Evolutionary conservation across 2,888 invertebrate species (phyloP).

Genomic region (Acheta domesticus): DNA sequence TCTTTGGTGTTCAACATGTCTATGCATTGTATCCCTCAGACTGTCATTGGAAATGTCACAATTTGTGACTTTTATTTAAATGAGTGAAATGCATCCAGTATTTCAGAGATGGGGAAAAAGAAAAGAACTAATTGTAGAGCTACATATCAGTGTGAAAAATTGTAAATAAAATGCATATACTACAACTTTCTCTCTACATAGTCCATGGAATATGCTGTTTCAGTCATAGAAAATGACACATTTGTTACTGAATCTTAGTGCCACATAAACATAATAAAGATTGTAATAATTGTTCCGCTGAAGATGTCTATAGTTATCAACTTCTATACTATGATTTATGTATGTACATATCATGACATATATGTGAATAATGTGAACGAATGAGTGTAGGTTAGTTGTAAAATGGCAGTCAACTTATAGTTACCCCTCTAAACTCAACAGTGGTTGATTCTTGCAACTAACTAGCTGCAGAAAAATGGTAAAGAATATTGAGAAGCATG

Average conservation of each 20-base stretch:
- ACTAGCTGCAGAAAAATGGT: neutral
- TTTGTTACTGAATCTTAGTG: conserved; percentile 28
- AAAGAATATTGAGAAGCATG: neutral
- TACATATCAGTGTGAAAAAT: conserved; percentile 34
- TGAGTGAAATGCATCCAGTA: neutral
- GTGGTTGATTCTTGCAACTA: conserved; percentile 9
- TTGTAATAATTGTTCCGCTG: conserved; percentile 31
- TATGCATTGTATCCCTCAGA: neutral
- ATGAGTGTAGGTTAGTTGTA: conserved; percentile 26
- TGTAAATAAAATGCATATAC: conserved; percentile 20
- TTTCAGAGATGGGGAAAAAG: neutral
- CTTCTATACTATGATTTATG: conserved; percentile 31
- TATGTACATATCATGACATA: conserved; percentile 33
- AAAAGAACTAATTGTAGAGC: conserved; percentile 31
- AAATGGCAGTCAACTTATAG: neutral
- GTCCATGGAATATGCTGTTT: neutral
- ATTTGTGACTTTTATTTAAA: neutral
- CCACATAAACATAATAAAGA: conserved; percentile 24
- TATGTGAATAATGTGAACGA: conserved; percentile 29
- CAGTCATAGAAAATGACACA: conserved; percentile 12
- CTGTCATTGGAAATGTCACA: neutral
- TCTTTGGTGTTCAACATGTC: neutral
- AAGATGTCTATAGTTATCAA: conserved; percentile 31
- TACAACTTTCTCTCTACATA: conserved; percentile 22
- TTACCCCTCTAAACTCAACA: neutral